Base-by-base conservation (phyloP, 2,797 vertebrate species). In the Malacoctenus gilli region DNA sequence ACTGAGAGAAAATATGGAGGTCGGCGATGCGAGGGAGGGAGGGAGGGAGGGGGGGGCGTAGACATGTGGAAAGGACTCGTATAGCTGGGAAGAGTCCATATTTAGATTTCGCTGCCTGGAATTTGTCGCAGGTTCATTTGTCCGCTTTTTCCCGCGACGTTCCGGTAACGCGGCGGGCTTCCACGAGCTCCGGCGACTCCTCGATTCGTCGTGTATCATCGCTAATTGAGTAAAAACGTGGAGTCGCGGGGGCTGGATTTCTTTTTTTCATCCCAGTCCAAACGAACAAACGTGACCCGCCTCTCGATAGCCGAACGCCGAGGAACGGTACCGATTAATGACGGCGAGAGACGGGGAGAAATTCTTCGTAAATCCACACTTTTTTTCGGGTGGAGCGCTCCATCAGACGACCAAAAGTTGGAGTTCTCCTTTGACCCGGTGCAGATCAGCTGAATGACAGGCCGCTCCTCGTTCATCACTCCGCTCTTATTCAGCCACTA, bases 81-180 rank as follows among this genome's bases (percentile, higher is more conserved):
- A 38, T 19, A 59, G 56, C 63, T 43, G 68, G 79, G 79, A 80
- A 85, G 63, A 79, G 67, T 59, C 75, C 54, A 56, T 83, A 51
- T 61, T 68, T 54, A 32, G 64, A 64, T 55, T 8, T 9, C 34
- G 59, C 81, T 80, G 83, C 79, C 83, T 76, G 80, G 79, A 85
- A 86, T 73, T 60, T 72, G 64, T 47, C 30, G 67, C 55, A n/a
- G 38, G 49, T 73, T 78, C 68, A 78, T 89, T 85, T 83, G 83
- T 84, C 71, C 77, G 53, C 60, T 71, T 9, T 63, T 9, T 63
- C 68, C 56, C 77, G 75, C 65, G 58, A 56, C 76, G 75, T 73
- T 77, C 76, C 68, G 59, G 30, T 78, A 78, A 82, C 68, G 42
- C 34, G 13, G 40, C 23, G 16, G 65, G 58, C 47, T 70, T 68